Base-by-base conservation (phyloP, 1,140 invertebrate genomes). In the Solenopsis invicta region DNA sequence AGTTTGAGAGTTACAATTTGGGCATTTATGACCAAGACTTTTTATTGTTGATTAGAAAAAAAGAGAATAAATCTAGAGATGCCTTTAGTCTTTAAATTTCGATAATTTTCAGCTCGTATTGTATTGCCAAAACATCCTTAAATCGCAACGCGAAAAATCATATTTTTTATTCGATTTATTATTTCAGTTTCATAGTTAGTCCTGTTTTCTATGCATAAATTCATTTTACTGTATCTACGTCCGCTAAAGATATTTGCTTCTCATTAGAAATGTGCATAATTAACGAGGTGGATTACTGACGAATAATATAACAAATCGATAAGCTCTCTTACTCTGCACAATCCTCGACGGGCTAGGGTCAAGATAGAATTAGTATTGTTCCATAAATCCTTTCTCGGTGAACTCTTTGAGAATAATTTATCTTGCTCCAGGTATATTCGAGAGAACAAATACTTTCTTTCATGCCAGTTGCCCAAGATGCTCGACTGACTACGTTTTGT, bases 401-500 rank as follows among this genome's bases (percentile, higher is more conserved):
- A 52, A 78, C 37, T 52, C 75, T 78, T 85, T 64, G 82, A 78
- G 74, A 85, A 85, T 84, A 74, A 84, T 84, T 75, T 75, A 84
- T 75, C 54, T 75, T 50, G 12, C 41, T 48, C 12, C 12, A 18
- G 16, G 12, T 56, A 41, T 41, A 41, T 62, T 61, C 1, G 29
- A 16, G 52, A 54, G 41, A 61, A 24, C 18, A 61, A 75, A 61
- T 69, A 69, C 18, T 41, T 61, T 34, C 41, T 29, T 82, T 82
- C 80, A 41, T 48, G 24, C 54, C 18, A 16, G 48, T 45, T 41
- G 41, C 34, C n/a, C 18, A 41, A 54, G 50, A 81, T 78, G 66
- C 12, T 24, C n/a, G 54, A 59, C 61, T n/a, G 76, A n/a, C 29
- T 80, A 41, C 77, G 37, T 81, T 29, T 71, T 69, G 48, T 54